Evolutionary conservation across 1,140 invertebrate genomes (phyloP).

Genomic region (Polyergus mexicanus): DNA sequence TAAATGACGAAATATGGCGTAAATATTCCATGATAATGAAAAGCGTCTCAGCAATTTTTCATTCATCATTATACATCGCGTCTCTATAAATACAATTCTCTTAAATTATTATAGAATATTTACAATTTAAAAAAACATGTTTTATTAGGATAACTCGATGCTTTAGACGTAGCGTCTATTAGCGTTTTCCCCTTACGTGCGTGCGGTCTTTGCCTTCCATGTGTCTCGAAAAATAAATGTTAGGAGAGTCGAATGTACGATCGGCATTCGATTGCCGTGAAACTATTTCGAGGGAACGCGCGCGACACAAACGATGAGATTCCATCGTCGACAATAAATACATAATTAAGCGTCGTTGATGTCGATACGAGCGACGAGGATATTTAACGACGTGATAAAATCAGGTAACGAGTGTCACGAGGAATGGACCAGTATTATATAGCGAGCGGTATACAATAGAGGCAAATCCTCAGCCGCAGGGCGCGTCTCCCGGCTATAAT

Average conservation of each 20-base stretch:
- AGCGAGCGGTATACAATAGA: slow-evolving; percentile 71
- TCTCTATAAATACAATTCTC: background rate
- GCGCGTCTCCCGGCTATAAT: slow-evolving; percentile 81
- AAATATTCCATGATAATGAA: slow-evolving; percentile 52
- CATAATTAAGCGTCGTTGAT: slow-evolving; percentile 81
- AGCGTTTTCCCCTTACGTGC: background rate
- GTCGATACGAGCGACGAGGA: slow-evolving; percentile 77
- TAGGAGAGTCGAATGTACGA: slow-evolving; percentile 8
- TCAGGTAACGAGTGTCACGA: slow-evolving; percentile 84
- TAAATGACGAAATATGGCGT: slow-evolving; percentile 48
- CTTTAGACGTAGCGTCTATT: background rate
- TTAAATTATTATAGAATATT: background rate
- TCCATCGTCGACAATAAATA: slow-evolving; percentile 80
- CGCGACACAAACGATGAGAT: slow-evolving; percentile 71
- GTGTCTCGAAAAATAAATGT: slow-evolving; percentile 23
- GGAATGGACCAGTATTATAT: slow-evolving; percentile 69
- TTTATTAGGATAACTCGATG: background rate
- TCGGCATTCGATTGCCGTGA: slow-evolving; percentile 59
- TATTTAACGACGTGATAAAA: slow-evolving; percentile 85
- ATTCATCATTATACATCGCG: background rate
- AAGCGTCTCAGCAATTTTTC: background rate
- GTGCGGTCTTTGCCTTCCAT: background rate
- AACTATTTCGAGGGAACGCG: slow-evolving; percentile 20
- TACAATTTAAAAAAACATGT: background rate
- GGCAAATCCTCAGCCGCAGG: slow-evolving; percentile 71